Percentiles rank a stretch among this genome's conserved stretches.
Conservation (phyloP, 2,113 vertebrate genomes). For the Orycteropus afer region DNA sequence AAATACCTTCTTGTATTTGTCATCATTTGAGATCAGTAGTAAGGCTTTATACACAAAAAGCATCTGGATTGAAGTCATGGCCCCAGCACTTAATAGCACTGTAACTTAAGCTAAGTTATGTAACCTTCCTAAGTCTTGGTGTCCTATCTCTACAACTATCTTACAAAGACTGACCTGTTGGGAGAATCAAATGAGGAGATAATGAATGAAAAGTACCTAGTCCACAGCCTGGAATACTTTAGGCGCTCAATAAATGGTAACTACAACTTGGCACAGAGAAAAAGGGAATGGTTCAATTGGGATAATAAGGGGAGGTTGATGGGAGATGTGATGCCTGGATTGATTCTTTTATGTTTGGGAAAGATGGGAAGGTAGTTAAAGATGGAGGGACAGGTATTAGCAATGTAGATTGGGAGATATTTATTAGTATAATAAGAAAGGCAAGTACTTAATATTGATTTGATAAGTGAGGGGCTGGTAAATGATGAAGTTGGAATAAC, state of each 20-base stretch:
- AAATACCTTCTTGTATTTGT: not conserved
- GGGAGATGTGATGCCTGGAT: not conserved
- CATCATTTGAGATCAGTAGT: not conserved
- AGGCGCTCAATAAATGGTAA: not conserved
- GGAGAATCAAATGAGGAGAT: not conserved
- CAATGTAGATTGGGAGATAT: not conserved
- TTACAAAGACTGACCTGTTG: not conserved
- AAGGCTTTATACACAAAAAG: not conserved
- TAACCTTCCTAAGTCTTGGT: not conserved
- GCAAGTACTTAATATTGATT: too few relatives aligned
- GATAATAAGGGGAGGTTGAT: not conserved
- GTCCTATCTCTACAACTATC: not conserved
- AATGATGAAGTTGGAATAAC: not conserved
- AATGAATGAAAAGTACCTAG: not conserved
- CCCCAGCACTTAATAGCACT: not conserved
- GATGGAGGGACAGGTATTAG: not conserved
- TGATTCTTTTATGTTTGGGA: not conserved
- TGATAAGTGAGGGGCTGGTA: too few relatives aligned
- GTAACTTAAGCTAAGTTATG: not conserved
- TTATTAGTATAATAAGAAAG: too few relatives aligned
- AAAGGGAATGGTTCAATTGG: not conserved
- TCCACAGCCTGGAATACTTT: not conserved
- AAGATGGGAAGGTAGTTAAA: not conserved
- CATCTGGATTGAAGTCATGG: not conserved
- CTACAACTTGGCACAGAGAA: not conserved